Percentiles rank a stretch among this genome's conserved stretches.
Conservation (phyloP, 2,797 vertebrate species). For the Acanthornis magna region DNA sequence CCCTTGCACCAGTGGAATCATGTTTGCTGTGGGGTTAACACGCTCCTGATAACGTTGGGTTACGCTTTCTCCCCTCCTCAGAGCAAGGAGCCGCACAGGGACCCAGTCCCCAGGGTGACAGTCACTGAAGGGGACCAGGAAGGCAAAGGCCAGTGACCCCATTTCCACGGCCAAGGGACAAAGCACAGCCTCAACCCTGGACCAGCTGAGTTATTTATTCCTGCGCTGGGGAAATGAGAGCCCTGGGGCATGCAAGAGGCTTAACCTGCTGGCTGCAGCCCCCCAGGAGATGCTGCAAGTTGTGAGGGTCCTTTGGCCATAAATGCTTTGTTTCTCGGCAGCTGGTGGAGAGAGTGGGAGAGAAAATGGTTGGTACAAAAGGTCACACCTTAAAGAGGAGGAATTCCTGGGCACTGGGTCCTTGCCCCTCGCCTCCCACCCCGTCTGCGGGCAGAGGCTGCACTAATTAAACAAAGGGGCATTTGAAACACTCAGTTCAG, state of each 20-base stretch:
- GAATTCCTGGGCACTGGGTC: not conserved
- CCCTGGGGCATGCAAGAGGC: not conserved
- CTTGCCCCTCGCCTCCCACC: not conserved
- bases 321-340: not conserved
- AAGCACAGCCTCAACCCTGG: not conserved
- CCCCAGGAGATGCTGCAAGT: not conserved
- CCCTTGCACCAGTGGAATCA: conserved; percentile 55
- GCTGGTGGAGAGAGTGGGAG: not conserved
- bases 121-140: fast-evolving
- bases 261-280: not conserved
- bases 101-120: not conserved
- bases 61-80: not conserved
- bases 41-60: not conserved
- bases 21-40: conserved; percentile 7
- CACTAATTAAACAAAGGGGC: conserved; percentile 12
- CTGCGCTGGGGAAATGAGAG: not conserved
- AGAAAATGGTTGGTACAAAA: not conserved
- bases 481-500: not conserved
- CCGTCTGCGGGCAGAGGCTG: not conserved
- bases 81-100: not conserved
- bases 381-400: not conserved
- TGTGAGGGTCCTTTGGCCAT: not conserved
- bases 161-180: not conserved
- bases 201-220: not conserved
- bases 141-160: not conserved